Base-by-base conservation (phyloP, 2,113 vertebrate genomes). In the Mobula hypostoma region DNA sequence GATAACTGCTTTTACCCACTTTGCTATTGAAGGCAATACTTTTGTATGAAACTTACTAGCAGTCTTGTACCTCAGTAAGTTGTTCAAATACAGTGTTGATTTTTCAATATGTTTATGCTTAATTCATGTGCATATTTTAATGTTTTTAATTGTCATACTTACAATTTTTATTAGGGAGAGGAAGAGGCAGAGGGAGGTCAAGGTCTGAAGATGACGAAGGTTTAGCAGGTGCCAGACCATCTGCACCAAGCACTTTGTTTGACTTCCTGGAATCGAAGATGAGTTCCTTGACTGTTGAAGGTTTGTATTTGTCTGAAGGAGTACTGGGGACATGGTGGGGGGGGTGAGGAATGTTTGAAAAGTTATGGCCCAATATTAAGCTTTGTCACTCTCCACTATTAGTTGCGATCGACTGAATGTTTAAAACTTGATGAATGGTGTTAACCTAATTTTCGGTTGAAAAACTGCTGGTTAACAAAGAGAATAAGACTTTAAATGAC, bases 261-360 rank as follows among this genome's bases (percentile, higher is more conserved):
- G 98, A 99, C 96, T 99, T 99, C 95, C 96, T 99, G 94, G 98
- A 99, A 95, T 99, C 98, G 76, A 99, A 99, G 96, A 99, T 99
- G 98, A 98, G 98, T 94, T 97, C 97, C 94, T 97, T 99, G 94
- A 97, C 97, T 94, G 95, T 98, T 95, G 98, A 99, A 95, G 98
- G 99, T 99, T 96, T 94, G 95, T 95, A 72, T 36, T 61, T 29
- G 68, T 40, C 95, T 95, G 61, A 1, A 82, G 19, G 5, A 68
- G 15, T 68, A 7, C 66, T 68, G 48, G 48, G 48, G 48, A 48
- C 48, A 48, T 48, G 48, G 36, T 36, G 36, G 36, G 48, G 48
- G 48, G 48, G 63, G 63, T 21, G 4, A 21, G 4, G 14, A 72
- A 72, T 72, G 70, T 68, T 17, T 72, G 70, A 17, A 72, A 72